Evolutionary conservation across 1,140 invertebrate genomes (phyloP).

Genomic region (Hypothenemus hampei): DNA sequence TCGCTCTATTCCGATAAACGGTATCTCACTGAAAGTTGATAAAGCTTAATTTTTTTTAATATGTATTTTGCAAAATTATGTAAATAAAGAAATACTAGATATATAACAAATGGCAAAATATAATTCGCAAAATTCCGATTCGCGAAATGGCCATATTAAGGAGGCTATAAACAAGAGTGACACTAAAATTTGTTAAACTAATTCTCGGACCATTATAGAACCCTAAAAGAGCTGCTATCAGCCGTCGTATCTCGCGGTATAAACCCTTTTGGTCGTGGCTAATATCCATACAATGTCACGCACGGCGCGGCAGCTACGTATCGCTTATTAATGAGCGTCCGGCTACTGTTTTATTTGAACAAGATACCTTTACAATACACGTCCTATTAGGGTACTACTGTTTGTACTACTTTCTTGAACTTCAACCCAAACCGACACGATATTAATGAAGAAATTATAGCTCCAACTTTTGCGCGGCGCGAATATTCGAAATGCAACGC

Average conservation of each 20-base stretch:
- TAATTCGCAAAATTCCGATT: constrained; percentile 9
- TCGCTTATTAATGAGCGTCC: constrained; percentile 39
- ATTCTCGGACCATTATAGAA: constrained; percentile 24
- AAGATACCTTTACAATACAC: too few relatives aligned
- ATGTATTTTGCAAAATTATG: background rate
- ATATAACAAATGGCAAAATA: background rate
- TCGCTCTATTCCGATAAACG: background rate
- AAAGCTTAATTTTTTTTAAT: background rate
- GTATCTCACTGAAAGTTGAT: constrained; percentile 3
- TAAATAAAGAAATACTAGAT: background rate
- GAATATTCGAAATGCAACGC: too few relatives aligned
- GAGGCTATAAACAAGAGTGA: constrained; percentile 17
- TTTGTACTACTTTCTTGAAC: background rate
- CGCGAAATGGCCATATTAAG: constrained; percentile 17
- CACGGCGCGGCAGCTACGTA: constrained; percentile 31
- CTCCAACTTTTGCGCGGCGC: too few relatives aligned
- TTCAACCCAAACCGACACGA: background rate
- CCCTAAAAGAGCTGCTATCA: constrained; percentile 26
- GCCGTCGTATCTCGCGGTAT: constrained; percentile 21
- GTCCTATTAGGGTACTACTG: too few relatives aligned
- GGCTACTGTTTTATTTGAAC: constrained; percentile 13
- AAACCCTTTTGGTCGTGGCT: constrained; percentile 29
- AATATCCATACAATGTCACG: constrained; percentile 41
- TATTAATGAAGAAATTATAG: background rate
- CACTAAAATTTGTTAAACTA: constrained; percentile 29